phyloP scores from a whole-genome alignment of 2,888 invertebrate species.

The Pegoplata infirma region DNA sequence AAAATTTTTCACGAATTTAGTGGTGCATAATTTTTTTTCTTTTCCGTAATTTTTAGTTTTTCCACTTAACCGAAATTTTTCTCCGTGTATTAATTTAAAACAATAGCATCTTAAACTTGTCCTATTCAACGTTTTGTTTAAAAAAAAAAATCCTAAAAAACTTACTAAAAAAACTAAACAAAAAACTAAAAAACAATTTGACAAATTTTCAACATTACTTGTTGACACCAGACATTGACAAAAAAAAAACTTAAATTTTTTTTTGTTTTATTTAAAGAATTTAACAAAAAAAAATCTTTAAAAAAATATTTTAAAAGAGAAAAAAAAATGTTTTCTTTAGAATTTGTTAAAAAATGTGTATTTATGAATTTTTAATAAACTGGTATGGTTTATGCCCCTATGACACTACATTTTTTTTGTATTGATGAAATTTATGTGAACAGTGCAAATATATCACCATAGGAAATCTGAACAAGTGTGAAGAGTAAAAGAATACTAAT shows the following conservation, averaged over 20 bases:
- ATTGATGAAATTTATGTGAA: no score
- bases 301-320: neutral
- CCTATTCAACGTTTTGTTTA: neutral
- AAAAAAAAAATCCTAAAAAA: no score
- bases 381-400: no score
- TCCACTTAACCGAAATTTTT: neutral
- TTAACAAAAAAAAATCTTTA: neutral
- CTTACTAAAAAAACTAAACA: conserved; percentile 8
- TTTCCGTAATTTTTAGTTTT: no score
- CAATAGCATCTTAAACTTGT: neutral
- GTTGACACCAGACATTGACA: conserved; percentile 24
- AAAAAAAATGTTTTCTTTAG: neutral
- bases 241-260: neutral
- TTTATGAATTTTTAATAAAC: neutral
- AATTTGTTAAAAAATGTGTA: neutral
- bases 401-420: no score
- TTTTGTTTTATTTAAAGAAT: neutral
- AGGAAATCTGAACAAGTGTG: no score
- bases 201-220: conserved; percentile 40
- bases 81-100: neutral
- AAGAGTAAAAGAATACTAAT: no score
- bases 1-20: no score
- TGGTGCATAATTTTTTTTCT: no score
- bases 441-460: no score
- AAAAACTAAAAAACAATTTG: conserved; percentile 10